These are phyloP conservation scores for Brienomyrus brachyistius DNA, from an alignment of 2,113 vertebrate species.

Conservation along the genomic window DNA sequence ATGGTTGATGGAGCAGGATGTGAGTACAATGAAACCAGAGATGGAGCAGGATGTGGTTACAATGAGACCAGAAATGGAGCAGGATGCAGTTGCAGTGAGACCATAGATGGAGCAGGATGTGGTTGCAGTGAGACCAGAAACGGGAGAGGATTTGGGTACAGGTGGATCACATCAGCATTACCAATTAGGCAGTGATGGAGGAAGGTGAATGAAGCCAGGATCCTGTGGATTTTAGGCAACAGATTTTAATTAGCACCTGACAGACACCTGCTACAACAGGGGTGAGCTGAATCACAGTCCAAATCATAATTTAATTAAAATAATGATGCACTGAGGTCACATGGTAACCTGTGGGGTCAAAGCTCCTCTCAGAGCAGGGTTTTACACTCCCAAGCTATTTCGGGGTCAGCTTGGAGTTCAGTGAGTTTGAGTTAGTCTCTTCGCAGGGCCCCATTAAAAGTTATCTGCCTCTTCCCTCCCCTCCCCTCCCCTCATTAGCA, in stretches of 20 bases:
- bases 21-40: accelerated
- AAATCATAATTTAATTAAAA: neutral
- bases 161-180: neutral
- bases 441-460: neutral
- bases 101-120: neutral
- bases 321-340: neutral
- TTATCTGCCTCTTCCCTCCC: neutral
- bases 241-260: neutral
- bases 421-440: neutral
- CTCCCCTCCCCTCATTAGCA: neutral
- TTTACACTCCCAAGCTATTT: neutral
- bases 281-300: neutral
- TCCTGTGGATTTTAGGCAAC: neutral
- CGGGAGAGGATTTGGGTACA: neutral
- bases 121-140: too few relatives aligned
- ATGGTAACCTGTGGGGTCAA: neutral
- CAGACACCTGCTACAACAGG: neutral
- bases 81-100: neutral
- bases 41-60: neutral
- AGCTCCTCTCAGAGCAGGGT: neutral
- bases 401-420: neutral
- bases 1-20: neutral
- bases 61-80: neutral
- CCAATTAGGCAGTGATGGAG: neutral
- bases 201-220: neutral